These are phyloP conservation scores for Leucoraja erinaceus DNA, from an alignment of 2,113 vertebrate species.

Conservation along the genomic window DNA sequence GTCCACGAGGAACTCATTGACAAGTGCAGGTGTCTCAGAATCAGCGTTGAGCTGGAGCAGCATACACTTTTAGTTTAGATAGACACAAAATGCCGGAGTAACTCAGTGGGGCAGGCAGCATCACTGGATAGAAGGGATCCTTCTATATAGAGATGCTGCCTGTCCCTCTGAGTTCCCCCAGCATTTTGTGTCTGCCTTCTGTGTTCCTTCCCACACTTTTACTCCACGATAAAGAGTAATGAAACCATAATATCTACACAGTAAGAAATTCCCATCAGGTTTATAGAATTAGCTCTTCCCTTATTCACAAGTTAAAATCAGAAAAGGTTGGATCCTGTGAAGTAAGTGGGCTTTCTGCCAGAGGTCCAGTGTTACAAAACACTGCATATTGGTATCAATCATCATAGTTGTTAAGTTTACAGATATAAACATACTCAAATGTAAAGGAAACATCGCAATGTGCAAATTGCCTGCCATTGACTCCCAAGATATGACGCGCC, in stretches of 20 bases:
- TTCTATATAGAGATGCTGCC: too few species aligned
- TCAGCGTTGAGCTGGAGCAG: too few species aligned
- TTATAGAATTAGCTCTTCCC: background rate
- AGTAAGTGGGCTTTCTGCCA: background rate
- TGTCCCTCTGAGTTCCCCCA: too few species aligned
- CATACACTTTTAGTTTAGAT: too few species aligned
- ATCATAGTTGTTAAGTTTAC: background rate
- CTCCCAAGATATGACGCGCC: background rate
- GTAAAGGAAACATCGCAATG: background rate
- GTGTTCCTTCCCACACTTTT: too few species aligned
- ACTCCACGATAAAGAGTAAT: background rate
- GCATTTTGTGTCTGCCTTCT: too few species aligned
- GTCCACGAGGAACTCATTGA: too few species aligned
- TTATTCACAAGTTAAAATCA: background rate
- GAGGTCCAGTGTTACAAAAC: background rate
- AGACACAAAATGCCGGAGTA: too few species aligned
- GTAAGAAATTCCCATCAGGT: background rate
- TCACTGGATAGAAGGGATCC: too few species aligned
- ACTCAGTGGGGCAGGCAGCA: too few species aligned
- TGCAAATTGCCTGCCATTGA: background rate
- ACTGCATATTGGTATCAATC: background rate
- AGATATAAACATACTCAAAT: background rate
- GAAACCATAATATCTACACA: background rate
- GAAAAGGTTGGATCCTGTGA: background rate
- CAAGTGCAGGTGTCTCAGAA: too few species aligned